phyloP scores from a whole-genome alignment of 2,888 invertebrate species.

The Eutolmus rufibarbis region DNA sequence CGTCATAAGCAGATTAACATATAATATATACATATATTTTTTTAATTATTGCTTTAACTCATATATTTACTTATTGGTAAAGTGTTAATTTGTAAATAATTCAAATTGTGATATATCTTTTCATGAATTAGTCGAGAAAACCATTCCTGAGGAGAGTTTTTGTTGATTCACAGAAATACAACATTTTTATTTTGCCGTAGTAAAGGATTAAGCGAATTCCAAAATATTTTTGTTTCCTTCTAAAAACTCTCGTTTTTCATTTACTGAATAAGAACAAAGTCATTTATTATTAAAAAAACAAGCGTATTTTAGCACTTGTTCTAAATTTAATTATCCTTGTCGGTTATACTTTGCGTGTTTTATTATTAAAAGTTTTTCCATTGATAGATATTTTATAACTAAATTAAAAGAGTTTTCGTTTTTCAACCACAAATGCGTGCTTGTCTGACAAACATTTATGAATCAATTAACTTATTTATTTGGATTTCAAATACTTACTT shows the following conservation, averaged over 20 bases:
- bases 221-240: neutral
- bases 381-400: too few relatives aligned
- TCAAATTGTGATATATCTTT: neutral
- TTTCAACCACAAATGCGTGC: neutral
- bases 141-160: neutral
- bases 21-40: neutral
- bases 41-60: neutral
- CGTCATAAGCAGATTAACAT: neutral
- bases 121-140: neutral
- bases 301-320: too few relatives aligned
- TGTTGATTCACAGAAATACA: neutral
- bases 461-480: too few relatives aligned
- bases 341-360: too few relatives aligned
- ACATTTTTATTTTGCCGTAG: neutral
- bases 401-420: neutral
- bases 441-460: too few relatives aligned
- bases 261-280: too few relatives aligned
- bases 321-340: too few relatives aligned
- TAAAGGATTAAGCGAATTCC: neutral
- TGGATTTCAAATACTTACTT: too few relatives aligned
- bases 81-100: neutral
- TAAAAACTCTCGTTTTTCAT: neutral
- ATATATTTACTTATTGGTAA: neutral
- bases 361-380: too few relatives aligned
- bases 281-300: too few relatives aligned